Conservation (phyloP, 2,113 vertebrate genomes). For the Takifugu flavidus region DNA sequence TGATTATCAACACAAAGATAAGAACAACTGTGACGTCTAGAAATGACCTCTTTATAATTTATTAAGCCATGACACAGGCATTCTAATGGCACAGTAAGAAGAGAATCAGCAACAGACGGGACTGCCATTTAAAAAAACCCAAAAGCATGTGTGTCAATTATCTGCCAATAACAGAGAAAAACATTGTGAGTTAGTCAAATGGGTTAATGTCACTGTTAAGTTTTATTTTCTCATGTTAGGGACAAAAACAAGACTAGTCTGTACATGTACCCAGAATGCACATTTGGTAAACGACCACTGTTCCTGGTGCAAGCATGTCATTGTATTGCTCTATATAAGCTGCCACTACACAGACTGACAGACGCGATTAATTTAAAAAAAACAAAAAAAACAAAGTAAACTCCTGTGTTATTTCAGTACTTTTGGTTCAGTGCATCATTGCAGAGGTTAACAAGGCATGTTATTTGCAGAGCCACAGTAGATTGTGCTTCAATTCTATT, state of each 20-base stretch:
- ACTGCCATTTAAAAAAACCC: slow-evolving; percentile 40
- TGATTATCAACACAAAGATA: slow-evolving; percentile 4
- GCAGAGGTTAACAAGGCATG: slow-evolving; percentile 44
- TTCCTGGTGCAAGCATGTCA: slow-evolving; percentile 26
- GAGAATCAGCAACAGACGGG: slow-evolving; percentile 45
- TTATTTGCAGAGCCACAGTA: slow-evolving; percentile 46
- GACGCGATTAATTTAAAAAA: slow-evolving; percentile 26
- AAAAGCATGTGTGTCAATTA: slow-evolving; percentile 12
- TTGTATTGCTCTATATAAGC: slow-evolving; percentile 60
- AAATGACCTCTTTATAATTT: slow-evolving; percentile 54
- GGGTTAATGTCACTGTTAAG: neutral
- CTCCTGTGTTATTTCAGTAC: slow-evolving; percentile 18
- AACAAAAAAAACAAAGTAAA: slow-evolving; percentile 31
- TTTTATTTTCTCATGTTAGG: slow-evolving; percentile 13
- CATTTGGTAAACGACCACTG: slow-evolving; percentile 24
- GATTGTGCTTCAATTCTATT: slow-evolving; percentile 57
- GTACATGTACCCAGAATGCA: slow-evolving; percentile 8
- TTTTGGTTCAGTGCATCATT: slow-evolving; percentile 58
- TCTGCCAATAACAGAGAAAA: slow-evolving; percentile 27
- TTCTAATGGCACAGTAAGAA: slow-evolving; percentile 54
- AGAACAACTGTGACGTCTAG: slow-evolving; percentile 28
- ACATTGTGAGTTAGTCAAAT: no score
- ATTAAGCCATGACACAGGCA: slow-evolving; percentile 49
- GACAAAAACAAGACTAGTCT: slow-evolving; percentile 15
- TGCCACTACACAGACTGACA: slow-evolving; percentile 17